phyloP scores from a whole-genome alignment of 2,888 invertebrate species.

The Dilophus febrilis region DNA sequence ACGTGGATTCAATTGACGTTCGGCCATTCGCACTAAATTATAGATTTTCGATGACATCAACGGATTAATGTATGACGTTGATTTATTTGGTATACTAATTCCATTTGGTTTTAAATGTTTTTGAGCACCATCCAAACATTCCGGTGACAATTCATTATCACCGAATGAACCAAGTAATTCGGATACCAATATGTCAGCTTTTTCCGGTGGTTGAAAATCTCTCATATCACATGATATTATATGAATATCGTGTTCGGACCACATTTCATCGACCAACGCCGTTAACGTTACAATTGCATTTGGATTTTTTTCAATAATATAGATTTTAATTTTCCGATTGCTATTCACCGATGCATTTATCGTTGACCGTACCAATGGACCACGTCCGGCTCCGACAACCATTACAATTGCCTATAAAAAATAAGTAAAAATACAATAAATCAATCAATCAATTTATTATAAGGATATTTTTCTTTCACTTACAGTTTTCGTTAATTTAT shows the following conservation, averaged over 20 bases:
- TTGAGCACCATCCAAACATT: conserved; percentile 90
- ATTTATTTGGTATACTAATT: conserved; percentile 77
- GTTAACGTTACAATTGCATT: conserved; percentile 78
- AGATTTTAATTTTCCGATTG: conserved; percentile 57
- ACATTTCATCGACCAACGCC: conserved; percentile 57
- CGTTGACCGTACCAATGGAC: conserved; percentile 82
- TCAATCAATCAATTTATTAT: not conserved
- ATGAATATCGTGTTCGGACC: conserved; percentile 54
- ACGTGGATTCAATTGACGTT: conserved; percentile 20
- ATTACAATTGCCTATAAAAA: conserved; percentile 43
- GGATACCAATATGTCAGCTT: conserved; percentile 89
- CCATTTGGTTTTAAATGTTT: conserved; percentile 70
- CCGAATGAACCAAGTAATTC: conserved; percentile 94
- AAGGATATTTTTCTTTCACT: conserved; percentile 1
- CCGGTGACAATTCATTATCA: conserved; percentile 96
- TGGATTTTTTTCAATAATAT: conserved; percentile 96
- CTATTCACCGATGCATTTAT: conserved; percentile 61
- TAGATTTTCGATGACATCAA: conserved; percentile 80
- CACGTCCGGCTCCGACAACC: conserved; percentile 89
- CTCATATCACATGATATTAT: conserved; percentile 80
- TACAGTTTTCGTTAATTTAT: conserved; percentile 37
- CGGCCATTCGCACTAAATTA: conserved; percentile 44
- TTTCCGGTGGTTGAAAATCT: conserved; percentile 58
- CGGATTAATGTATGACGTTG: conserved; percentile 83
- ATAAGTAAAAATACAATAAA: not conserved